Conservation (phyloP, 2,888 invertebrate species). For the Agrochola litura region DNA sequence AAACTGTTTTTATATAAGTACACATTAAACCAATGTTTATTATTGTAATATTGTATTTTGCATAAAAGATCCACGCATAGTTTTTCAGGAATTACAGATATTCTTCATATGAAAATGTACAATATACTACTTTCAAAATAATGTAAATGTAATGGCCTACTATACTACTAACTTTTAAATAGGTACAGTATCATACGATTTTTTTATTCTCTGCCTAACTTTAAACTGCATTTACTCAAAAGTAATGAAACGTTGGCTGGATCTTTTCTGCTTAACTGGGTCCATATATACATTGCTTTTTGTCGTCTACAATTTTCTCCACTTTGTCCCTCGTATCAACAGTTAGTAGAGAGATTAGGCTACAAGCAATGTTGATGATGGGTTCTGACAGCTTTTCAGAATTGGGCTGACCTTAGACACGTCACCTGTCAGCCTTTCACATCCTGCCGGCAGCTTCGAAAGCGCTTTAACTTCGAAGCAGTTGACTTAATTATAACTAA, state of each 20-base stretch:
- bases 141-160: too few species aligned
- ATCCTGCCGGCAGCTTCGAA: too few species aligned
- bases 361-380: not conserved
- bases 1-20: slow-evolving; percentile 7
- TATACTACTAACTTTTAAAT: too few species aligned
- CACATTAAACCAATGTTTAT: not conserved
- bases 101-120: not conserved
- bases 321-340: not conserved
- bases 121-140: not conserved
- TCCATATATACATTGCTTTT: too few species aligned
- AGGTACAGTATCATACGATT: too few species aligned
- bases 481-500: not conserved
- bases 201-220: too few species aligned
- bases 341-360: not conserved
- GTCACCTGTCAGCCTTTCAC: not conserved
- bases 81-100: not conserved
- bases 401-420: not conserved
- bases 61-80: slow-evolving; percentile 12
- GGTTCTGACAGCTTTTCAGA: not conserved
- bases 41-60: slow-evolving; percentile 9
- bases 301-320: not conserved
- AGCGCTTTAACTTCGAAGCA: not conserved
- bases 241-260: too few species aligned
- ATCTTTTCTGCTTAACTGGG: too few species aligned
- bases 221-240: too few species aligned